Conservation (phyloP, 2,113 vertebrate species). For the Bostrychus sinensis region DNA sequence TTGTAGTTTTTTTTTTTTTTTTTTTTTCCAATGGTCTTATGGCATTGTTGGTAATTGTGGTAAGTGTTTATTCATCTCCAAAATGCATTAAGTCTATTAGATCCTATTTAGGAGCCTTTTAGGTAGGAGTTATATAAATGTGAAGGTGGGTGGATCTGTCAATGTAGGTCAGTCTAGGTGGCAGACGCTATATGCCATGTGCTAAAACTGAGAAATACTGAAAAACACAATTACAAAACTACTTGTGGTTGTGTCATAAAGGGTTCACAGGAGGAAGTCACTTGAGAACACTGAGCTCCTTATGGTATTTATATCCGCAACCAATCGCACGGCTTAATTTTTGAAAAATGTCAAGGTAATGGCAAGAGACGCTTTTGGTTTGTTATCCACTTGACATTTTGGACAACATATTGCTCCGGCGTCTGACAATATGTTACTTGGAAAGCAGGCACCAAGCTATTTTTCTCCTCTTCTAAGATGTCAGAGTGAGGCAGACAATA, state of each 20-base stretch:
- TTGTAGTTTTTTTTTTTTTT: too few species aligned
- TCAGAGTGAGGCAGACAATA: conserved; percentile 57
- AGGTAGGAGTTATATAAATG: background rate
- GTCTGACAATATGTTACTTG: conserved; percentile 50
- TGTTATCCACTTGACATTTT: conserved; percentile 63
- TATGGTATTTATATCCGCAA: conserved; percentile 29
- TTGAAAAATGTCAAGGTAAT: conserved; percentile 45
- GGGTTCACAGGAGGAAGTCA: conserved; percentile 8
- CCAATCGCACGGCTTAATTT: conserved; percentile 38
- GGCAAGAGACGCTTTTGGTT: conserved; percentile 43
- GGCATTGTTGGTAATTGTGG: background rate
- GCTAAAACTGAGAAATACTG: conserved; percentile 6
- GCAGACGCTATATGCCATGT: background rate
- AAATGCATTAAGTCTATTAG: too few species aligned
- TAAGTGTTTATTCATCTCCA: background rate
- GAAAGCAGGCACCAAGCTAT: conserved; percentile 45
- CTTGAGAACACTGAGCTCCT: conserved; percentile 4
- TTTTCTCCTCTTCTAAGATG: conserved; percentile 45
- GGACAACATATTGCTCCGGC: conserved; percentile 50
- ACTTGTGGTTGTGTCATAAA: conserved; percentile 2
- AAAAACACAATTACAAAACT: conserved; percentile 9
- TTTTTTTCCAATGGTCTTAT: too few species aligned
- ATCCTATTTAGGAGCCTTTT: background rate
- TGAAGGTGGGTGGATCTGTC: conserved; percentile 1
- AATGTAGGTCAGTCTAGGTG: conserved; percentile 1